Conservation (phyloP, 2,797 vertebrate species). For the Pipistrellus pipistrellus region DNA sequence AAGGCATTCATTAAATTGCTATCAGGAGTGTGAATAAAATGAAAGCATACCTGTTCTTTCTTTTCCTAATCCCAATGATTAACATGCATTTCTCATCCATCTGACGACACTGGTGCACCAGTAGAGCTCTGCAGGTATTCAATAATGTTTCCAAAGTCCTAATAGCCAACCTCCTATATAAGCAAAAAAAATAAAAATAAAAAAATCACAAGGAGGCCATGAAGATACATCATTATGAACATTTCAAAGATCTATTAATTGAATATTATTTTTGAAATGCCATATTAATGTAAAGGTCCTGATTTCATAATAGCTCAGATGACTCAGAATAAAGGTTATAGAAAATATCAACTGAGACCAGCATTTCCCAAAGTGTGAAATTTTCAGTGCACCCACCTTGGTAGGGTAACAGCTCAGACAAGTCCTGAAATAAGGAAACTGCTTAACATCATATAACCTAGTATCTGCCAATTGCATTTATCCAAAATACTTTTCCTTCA, state of each 20-base stretch:
- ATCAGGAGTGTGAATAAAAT: background rate
- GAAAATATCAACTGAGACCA: background rate
- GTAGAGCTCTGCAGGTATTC: background rate
- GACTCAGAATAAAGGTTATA: background rate
- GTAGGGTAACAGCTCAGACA: background rate
- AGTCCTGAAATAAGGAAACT: background rate
- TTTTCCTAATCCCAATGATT: background rate
- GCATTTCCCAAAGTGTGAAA: background rate
- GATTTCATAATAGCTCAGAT: background rate
- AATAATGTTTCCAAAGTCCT: background rate
- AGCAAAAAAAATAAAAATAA: background rate
- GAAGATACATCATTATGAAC: background rate
- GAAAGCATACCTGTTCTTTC: background rate
- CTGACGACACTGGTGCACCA: background rate
- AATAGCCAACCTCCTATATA: background rate
- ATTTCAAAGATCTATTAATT: slow-evolving; percentile 37
- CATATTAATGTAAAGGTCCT: background rate
- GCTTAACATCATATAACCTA: background rate
- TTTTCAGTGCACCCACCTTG: background rate
- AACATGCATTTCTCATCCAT: background rate
- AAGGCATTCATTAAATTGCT: slow-evolving; percentile 39
- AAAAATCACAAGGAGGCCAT: background rate
- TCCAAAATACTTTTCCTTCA: background rate
- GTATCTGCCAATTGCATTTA: background rate
- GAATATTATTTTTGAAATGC: slow-evolving; percentile 12